These are phyloP conservation scores for Micronycteris hirsuta DNA, from an alignment of 2,113 vertebrate genomes.

Conservation along the genomic window DNA sequence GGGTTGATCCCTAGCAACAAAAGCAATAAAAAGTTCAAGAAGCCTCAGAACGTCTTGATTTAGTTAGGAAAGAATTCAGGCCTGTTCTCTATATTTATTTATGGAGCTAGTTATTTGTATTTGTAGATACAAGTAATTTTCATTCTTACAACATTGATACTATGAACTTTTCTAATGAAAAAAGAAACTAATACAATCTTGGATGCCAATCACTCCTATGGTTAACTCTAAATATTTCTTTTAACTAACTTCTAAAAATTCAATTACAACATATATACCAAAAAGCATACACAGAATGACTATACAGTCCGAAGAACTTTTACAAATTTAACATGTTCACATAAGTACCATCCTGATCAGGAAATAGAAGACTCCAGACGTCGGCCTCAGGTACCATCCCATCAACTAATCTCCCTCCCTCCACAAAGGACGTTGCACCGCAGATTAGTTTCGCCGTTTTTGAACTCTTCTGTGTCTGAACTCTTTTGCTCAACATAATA, in stretches of 20 bases:
- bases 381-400: background rate
- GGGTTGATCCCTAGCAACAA: background rate
- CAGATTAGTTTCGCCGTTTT: background rate
- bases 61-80: constrained; percentile 30
- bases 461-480: background rate
- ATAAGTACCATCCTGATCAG: background rate
- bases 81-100: constrained; percentile 13
- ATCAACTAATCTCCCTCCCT: background rate
- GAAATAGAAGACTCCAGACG: background rate
- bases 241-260: background rate
- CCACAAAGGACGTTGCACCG: background rate
- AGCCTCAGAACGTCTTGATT: constrained; percentile 7
- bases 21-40: constrained; percentile 14
- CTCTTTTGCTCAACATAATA: background rate
- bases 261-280: background rate
- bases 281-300: background rate
- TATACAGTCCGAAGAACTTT: background rate
- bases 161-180: background rate
- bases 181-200: background rate
- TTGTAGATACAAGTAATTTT: background rate
- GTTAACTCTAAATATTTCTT: background rate
- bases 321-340: background rate
- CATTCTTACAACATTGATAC: background rate
- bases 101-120: background rate
- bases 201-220: background rate